Evolutionary conservation across 1,140 invertebrate species (phyloP).

Genomic region (Trachymyrmex cornetzi): DNA sequence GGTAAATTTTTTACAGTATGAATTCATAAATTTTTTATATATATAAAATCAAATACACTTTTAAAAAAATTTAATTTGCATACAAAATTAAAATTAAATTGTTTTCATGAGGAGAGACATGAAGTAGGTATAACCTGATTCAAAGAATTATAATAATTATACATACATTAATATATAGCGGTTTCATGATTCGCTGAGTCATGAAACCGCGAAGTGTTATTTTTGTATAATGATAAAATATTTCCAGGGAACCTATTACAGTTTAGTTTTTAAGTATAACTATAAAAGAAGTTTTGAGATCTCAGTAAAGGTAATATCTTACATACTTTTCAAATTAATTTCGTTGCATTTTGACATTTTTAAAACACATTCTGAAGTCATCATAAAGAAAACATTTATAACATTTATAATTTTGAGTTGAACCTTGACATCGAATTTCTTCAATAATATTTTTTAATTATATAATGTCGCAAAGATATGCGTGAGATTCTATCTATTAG

Average conservation of each 20-base stretch:
- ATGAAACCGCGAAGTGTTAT: neutral
- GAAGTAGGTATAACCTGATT: neutral
- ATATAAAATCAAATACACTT: neutral
- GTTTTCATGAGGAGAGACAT: neutral
- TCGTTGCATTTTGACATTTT: conserved; percentile 47
- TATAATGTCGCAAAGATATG: neutral
- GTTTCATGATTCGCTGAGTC: neutral
- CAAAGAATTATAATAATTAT: neutral
- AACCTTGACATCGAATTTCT: conserved; percentile 16
- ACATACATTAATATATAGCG: no score
- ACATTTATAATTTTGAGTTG: neutral
- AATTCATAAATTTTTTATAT: neutral
- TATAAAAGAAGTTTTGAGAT: neutral
- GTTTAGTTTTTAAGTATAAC: neutral
- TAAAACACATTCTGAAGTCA: conserved; percentile 44
- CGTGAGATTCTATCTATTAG: neutral
- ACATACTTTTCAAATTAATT: conserved; percentile 5
- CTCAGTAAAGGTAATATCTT: neutral
- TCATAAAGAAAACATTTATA: conserved; percentile 41
- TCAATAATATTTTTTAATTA: conserved; percentile 13
- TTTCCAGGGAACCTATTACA: neutral
- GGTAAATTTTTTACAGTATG: neutral
- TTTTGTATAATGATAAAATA: neutral
- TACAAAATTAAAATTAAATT: conserved; percentile 6
- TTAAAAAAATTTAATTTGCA: neutral